Conservation (phyloP, 2,797 vertebrate species). For the Hozukius guyotensis region DNA sequence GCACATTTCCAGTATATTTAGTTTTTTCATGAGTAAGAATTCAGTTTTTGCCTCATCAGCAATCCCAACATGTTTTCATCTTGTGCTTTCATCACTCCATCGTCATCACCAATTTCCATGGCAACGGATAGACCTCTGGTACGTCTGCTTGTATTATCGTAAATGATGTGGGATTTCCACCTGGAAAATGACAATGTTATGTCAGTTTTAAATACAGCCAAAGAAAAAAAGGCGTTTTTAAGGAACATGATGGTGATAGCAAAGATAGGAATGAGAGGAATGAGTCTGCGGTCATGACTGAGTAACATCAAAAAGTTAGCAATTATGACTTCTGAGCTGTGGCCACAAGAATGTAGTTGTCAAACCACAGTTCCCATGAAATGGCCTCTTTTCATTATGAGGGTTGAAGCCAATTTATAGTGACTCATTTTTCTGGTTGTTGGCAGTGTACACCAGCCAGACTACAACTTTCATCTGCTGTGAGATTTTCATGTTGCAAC, state of each 20-base stretch:
- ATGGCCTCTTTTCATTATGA: not conserved
- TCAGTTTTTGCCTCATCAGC: constrained; percentile 25
- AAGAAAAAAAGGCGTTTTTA: not conserved
- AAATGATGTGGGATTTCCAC: constrained; percentile 74
- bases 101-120: constrained; percentile 9
- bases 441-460: not conserved
- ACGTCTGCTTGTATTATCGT: constrained; percentile 42
- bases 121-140: not conserved
- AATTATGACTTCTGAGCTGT: not conserved
- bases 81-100: constrained; percentile 3
- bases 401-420: not conserved
- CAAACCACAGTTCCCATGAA: not conserved
- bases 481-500: not conserved
- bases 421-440: not conserved
- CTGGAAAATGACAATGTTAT: constrained; percentile 49
- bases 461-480: not conserved
- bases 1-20: constrained; percentile 57
- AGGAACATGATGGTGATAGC: not conserved
- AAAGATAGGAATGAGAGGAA: not conserved
- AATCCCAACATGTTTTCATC: constrained; percentile 16
- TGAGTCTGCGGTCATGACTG: not conserved
- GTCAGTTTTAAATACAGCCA: not conserved
- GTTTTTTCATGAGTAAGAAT: constrained; percentile 31
- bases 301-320: not conserved
- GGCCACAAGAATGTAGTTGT: not conserved